These are phyloP conservation scores for Plecotus auritus DNA, from an alignment of 2,113 vertebrate species.

Conservation along the genomic window DNA sequence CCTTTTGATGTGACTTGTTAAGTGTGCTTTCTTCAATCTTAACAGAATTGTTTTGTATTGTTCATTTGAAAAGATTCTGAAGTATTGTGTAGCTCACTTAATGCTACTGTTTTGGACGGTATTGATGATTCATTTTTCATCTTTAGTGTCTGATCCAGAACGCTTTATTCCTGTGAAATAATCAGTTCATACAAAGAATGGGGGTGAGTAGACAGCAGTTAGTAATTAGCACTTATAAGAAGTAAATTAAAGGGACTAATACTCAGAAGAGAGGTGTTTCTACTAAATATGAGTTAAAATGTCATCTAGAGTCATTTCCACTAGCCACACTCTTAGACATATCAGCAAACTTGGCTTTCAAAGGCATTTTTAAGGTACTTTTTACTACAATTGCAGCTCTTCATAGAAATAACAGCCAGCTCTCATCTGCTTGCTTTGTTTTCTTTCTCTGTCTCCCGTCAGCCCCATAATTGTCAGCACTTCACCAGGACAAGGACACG, in stretches of 20 bases:
- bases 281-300: neutral
- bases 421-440: neutral
- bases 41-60: neutral
- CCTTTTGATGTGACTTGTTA: neutral
- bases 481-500: neutral
- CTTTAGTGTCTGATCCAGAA: neutral
- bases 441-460: neutral
- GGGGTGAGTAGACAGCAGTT: neutral
- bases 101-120: neutral
- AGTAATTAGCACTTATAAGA: neutral
- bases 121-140: neutral
- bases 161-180: neutral
- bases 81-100: neutral
- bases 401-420: neutral
- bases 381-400: neutral
- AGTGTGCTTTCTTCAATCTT: neutral
- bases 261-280: neutral
- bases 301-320: neutral
- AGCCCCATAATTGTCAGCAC: neutral
- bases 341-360: neutral
- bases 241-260: neutral
- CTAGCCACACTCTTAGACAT: neutral
- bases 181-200: neutral
- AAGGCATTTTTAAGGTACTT: neutral
- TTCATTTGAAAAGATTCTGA: neutral